Base-by-base conservation (phyloP, 37 sponge, comb jelly and placozoan genomes). In the Cladorhizidae sp. region DNA sequence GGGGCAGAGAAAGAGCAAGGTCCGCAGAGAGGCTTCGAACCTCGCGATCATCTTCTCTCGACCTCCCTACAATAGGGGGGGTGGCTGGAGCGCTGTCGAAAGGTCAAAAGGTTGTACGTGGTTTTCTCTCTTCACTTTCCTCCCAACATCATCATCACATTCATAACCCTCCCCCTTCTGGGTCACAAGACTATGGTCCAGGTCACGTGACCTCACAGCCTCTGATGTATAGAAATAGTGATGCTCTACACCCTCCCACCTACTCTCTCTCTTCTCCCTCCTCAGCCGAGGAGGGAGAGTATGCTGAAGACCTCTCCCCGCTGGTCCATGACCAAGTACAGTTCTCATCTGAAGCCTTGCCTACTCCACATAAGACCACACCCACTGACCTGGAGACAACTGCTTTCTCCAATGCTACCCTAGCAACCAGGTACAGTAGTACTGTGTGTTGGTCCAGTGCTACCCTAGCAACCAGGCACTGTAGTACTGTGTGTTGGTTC, bases 81-180 rank as follows among this genome's bases (percentile, higher is more conserved):
- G 72, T 71, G 72, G 72, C 72, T 36, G 67, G 3, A 14, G 67
- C 67, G 3, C 31, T 65, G 3, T 59, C 61, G 6, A 59, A 59
- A 12, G 69, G 37, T 3, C 72, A 49, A 40, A 45, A 40, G 45
- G 38, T 41, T 14, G 72, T 71, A 1, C 21, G 38, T 14, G 72
- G 29, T 29, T 50, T 73, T 23, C 29, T 73, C 28, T 73, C 36
- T 45, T 50, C 73, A 28, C 54, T 73, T 29, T 51, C 73, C 51
- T 25, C 43, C 11, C 31, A 14, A 42, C 54, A 49, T n/a, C 54
- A 17, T 18, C n/a, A n/a, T n/a, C n/a, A n/a, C n/a, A n/a, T n/a
- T 8, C 61, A 28, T 28, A n/a, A 28, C 61, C 11, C 61, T 59
- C 61, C 61, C 61, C 11, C 61, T 59, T 14, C 11, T 17, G 26